Percentiles rank a stretch among this genome's conserved stretches.
Conservation (phyloP, 2,113 vertebrate genomes). For the Atrichornis clamosus region DNA sequence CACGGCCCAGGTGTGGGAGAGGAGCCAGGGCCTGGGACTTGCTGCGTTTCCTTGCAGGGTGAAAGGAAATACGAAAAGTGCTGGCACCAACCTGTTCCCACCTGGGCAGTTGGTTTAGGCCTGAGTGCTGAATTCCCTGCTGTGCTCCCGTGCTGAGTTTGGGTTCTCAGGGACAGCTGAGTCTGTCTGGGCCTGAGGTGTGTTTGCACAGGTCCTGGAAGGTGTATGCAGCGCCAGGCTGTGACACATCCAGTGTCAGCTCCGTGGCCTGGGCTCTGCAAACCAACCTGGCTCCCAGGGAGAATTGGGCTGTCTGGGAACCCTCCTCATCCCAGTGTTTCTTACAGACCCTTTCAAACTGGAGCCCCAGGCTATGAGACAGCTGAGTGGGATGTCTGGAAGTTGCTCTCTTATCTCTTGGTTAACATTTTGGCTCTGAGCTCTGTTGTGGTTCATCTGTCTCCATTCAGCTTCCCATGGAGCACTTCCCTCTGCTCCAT, state of each 20-base stretch:
- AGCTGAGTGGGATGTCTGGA: background rate
- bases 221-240: background rate
- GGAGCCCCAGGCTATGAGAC: background rate
- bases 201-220: background rate
- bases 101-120: background rate
- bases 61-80: background rate
- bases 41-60: fast-evolving
- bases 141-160: background rate
- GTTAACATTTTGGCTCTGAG: background rate
- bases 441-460: background rate
- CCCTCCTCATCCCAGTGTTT: background rate
- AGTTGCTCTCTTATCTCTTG: background rate
- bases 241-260: background rate
- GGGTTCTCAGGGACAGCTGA: background rate
- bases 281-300: background rate
- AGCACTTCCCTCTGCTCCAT: background rate
- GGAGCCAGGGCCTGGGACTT: background rate
- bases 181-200: background rate
- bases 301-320: background rate
- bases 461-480: background rate
- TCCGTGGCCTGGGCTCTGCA: background rate
- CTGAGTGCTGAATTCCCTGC: background rate
- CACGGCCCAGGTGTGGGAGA: background rate
- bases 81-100: background rate
- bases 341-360: background rate